phyloP scores from a whole-genome alignment of 2,113 vertebrate species.

The Eonycteris spelaea region DNA sequence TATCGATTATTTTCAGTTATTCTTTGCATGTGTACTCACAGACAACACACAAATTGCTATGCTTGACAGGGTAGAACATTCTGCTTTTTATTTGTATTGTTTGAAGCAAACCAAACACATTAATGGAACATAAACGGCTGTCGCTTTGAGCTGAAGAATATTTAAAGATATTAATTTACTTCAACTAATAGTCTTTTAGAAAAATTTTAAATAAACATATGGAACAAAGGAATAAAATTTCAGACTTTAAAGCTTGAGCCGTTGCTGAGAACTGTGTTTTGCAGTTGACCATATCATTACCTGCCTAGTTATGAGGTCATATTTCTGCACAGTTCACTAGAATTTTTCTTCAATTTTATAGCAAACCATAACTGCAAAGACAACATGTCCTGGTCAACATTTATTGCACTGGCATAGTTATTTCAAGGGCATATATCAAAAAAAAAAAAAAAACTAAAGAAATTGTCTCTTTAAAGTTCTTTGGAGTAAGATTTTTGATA shows the following conservation, averaged over 20 bases:
- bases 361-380: constrained; percentile 55
- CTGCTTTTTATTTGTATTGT: constrained; percentile 71
- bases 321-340: constrained; percentile 63
- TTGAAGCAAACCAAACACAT: constrained; percentile 64
- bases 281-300: constrained; percentile 78
- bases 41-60: not conserved
- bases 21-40: not conserved
- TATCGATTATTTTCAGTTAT: constrained; percentile 16
- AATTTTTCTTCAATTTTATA: constrained; percentile 61
- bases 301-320: constrained; percentile 74
- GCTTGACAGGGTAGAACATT: constrained; percentile 68
- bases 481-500: not conserved
- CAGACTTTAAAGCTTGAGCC: constrained; percentile 77
- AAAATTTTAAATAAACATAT: constrained; percentile 81
- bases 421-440: constrained; percentile 68
- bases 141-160: constrained; percentile 65
- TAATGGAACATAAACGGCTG: constrained; percentile 63
- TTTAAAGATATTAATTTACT: constrained; percentile 80
- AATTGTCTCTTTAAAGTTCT: not conserved
- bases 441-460: constrained; percentile 49
- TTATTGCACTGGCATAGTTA: constrained; percentile 39
- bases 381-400: constrained; percentile 55
- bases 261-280: constrained; percentile 76
- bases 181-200: constrained; percentile 82
- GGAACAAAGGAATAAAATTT: constrained; percentile 78